Evolutionary conservation across 2,797 vertebrate species (phyloP).

Genomic region (Lacerta viridis): DNA sequence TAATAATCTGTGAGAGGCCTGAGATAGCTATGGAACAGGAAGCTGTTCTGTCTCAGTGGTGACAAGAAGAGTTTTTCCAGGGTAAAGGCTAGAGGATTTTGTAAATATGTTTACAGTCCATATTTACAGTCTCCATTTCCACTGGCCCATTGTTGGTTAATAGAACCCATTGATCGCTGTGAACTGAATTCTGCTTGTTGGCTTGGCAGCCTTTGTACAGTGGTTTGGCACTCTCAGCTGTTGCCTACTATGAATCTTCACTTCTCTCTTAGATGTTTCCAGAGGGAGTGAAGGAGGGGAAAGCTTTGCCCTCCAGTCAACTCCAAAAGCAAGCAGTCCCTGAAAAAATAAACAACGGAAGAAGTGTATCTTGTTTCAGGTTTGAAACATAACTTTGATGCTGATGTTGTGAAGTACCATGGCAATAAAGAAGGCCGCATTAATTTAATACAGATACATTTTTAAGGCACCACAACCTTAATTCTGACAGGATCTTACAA

Average conservation of each 20-base stretch:
- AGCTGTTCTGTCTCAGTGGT: conserved; percentile 29
- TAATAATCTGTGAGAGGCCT: neutral
- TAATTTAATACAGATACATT: conserved; percentile 49
- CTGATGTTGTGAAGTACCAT: conserved; percentile 55
- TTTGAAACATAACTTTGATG: conserved; percentile 58
- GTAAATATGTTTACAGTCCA: conserved; percentile 42
- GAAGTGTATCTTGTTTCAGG: conserved; percentile 36
- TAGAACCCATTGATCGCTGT: conserved; percentile 23
- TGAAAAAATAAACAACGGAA: conserved; percentile 67
- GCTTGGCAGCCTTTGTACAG: conserved; percentile 15
- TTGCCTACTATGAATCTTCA: conserved; percentile 62
- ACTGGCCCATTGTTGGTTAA: conserved; percentile 47
- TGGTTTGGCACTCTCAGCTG: conserved; percentile 45
- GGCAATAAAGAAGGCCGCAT: conserved; percentile 48
- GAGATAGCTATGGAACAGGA: neutral
- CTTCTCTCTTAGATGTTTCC: conserved; percentile 61
- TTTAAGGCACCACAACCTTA: conserved; percentile 61
- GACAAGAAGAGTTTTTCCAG: conserved; percentile 11
- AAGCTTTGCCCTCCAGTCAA: conserved; percentile 47
- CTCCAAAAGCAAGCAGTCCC: conserved; percentile 54
- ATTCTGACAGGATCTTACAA: conserved; percentile 46
- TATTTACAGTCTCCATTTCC: conserved; percentile 33
- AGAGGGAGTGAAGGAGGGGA: conserved; percentile 59
- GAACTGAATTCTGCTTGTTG: conserved; percentile 9
- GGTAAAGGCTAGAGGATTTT: conserved; percentile 9